A percentile compares a stretch with the other conserved stretches of the same genome.
These are phyloP conservation scores for Halocynthia aurantium DNA, from an alignment of 23 tunicate species.

Conservation along the genomic window DNA sequence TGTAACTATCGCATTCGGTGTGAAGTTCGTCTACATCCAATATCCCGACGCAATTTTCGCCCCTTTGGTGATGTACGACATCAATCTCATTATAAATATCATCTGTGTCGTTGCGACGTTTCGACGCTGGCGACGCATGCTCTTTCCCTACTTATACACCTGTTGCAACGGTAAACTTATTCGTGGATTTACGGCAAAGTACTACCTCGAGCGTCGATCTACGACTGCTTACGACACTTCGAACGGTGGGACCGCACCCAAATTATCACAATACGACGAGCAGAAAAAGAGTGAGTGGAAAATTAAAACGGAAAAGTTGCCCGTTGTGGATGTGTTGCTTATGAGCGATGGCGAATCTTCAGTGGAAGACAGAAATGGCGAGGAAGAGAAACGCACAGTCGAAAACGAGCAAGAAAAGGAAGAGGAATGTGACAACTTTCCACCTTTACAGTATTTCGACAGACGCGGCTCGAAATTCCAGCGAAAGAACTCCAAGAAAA, in stretches of 20 bases:
- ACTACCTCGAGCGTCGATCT: background rate
- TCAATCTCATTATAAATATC: slow-evolving; percentile 62
- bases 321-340: slow-evolving; percentile 6
- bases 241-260: slow-evolving; percentile 15
- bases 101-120: slow-evolving; percentile 68
- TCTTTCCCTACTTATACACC: slow-evolving; percentile 71
- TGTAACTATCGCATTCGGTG: slow-evolving; percentile 62
- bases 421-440: background rate
- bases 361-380: background rate
- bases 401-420: background rate
- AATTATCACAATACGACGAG: too few relatives aligned
- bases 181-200: background rate
- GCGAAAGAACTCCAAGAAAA: background rate
- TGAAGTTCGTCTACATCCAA: slow-evolving; percentile 30
- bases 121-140: slow-evolving; percentile 68
- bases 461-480: background rate
- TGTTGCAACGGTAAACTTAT: slow-evolving; percentile 11
- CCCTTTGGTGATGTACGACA: slow-evolving; percentile 76
- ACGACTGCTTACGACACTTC: background rate
- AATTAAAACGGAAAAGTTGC: background rate
- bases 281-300: background rate
- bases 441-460: background rate
- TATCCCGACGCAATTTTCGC: slow-evolving; percentile 80
- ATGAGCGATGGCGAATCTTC: background rate
- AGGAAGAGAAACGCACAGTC: background rate